Evolutionary conservation across 2,888 invertebrate species (phyloP), one percentile per base, ranked within the genome.

Genomic region (Trissolcus brochymenae): DNA sequence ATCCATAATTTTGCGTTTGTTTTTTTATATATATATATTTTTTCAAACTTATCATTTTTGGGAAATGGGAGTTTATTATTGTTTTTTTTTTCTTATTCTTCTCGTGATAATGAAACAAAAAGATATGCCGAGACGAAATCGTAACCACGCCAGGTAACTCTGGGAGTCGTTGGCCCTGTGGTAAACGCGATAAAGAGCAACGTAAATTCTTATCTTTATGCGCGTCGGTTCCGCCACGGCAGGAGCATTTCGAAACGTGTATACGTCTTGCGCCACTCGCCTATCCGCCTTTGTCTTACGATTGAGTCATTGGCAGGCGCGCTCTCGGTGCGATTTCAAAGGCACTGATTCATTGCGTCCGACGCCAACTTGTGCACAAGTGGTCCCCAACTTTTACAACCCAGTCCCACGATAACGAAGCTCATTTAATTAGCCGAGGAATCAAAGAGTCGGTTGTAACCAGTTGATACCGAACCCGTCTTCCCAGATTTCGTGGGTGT

Each of bases 191-290:
- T 84, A 83, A 84, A 84, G 81, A 81, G 78, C 80, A 81, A 79
- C 82, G 82, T 85, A 85, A 85, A 86, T 86, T 83, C 83, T 85
- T 84, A 83, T 86, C 84, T 87, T 84, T 84, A 84, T 82, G 79
- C 80, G 71, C 68, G 68, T 62, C 68, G 64, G 67, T 75, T 75
- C 70, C 57, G 35, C 60, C 65, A 61, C 51, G 35, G 67, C 67
- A 51, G 43, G 25, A 25, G 73, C 73, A 35, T 64, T 73, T 76
- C 62, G 62, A 74, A 73, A 74, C 55, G 7, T 35, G n/a, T n/a
- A n/a, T n/a, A 35, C 7, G 64, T 75, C 74, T 71, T 75, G 66
- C 72, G 70, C 55, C 67, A 78, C 67, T 65, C 65, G 67, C 61
- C 62, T 68, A 41, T 60, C 60, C 67, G 77, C 79, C 80, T 80